A percentile compares a stretch with the other conserved stretches of the same genome.
Evolutionary conservation across 2,888 invertebrate species (phyloP).

Genomic region (Philereme vetulata): DNA sequence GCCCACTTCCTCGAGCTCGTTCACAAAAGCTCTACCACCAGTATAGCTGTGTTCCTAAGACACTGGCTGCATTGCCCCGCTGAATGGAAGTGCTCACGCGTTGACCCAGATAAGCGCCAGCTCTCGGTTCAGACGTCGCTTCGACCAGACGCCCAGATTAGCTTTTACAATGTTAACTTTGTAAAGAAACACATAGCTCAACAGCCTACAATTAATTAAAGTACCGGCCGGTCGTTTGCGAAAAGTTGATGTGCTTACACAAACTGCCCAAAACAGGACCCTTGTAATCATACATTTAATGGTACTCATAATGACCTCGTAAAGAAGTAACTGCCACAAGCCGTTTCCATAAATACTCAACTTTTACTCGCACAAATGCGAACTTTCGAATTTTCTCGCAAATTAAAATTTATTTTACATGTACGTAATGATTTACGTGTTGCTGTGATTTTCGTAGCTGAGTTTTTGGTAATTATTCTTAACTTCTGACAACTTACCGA

Average conservation of each 20-base stretch:
- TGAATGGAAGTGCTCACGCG: too few species aligned
- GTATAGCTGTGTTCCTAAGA: too few species aligned
- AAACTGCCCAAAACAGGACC: conserved; percentile 72
- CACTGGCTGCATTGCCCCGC: too few species aligned
- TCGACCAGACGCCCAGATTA: too few species aligned
- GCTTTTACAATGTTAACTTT: conserved; percentile 14
- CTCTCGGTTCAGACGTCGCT: too few species aligned
- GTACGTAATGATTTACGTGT: conserved; percentile 34
- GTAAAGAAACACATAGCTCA: conserved; percentile 35
- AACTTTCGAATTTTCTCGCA: conserved; percentile 53
- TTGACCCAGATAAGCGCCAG: too few species aligned
- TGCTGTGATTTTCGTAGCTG: conserved; percentile 13
- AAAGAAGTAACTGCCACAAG: conserved; percentile 73
- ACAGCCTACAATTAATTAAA: conserved; percentile 63
- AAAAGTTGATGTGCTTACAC: conserved; percentile 79
- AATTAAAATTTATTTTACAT: conserved; percentile 43
- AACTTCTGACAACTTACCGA: not conserved
- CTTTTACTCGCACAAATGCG: conserved; percentile 52
- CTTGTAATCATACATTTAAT: conserved; percentile 79
- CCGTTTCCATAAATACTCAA: conserved; percentile 72
- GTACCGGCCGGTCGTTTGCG: conserved; percentile 69
- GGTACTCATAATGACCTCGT: conserved; percentile 77
- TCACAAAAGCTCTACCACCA: too few species aligned
- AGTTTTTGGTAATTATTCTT: conserved; percentile 11
- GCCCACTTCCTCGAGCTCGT: too few species aligned